Evolutionary conservation across 1,140 invertebrate species (phyloP), one percentile per base, ranked within the genome.

Genomic region (Euschistus heros): DNA sequence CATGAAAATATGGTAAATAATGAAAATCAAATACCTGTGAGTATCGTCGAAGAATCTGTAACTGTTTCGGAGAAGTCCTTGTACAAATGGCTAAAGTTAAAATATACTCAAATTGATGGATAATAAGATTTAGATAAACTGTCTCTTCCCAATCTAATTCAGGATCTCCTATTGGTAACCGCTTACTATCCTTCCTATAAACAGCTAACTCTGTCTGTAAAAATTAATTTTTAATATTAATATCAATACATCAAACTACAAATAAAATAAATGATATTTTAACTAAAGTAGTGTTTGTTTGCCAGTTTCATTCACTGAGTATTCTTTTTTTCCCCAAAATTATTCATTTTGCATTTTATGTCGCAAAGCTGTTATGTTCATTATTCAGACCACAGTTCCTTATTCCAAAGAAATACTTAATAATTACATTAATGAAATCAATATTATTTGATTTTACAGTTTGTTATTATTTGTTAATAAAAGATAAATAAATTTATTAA

Each of bases 121-220:
- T 88, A 69, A 99, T 94, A 70, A 99, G 81, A 80, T 99, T 99
- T 57, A 99, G 81, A 80, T 98, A 99, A 66, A 99, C 94, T 57
- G 96, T 98, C 81, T 99, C 96, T 78, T 98, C 94, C 96, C 96
- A 98, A 79, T 98, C 94, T 71, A 98, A 89, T 73, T 93, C 89
- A 24, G 88, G 88, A 80, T 98, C 94, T 62, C 92, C 91, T 70
- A 93, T 89, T 33, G 96, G 96, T 71, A 97, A 78, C 75, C 97
- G 97, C 75, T 92, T 89, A 71, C 94, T 97, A 77, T 97, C 93
- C 77, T 95, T 92, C 63, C 96, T 85, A 80, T 94, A 97, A 27
- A 98, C 90, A 77, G 96, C 91, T 66, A 97, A 90, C 75, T 93
- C 89, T 69, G 92, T 92, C 86, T 92, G 76, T 68, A 78, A 77